phyloP scores from a whole-genome alignment of 2,888 invertebrate species.

The Coremacera marginata region DNA sequence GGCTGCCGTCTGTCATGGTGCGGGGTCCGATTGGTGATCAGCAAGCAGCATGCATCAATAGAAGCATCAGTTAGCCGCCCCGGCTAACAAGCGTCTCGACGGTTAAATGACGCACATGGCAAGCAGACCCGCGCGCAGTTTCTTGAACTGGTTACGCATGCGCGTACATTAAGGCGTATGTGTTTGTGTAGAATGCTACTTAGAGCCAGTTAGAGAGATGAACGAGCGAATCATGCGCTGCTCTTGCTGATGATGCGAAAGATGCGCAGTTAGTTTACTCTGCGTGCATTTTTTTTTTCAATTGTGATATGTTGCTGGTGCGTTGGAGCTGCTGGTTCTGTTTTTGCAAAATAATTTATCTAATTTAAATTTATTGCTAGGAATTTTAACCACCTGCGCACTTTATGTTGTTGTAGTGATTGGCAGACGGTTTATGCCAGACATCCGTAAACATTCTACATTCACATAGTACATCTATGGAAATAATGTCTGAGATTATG shows the following conservation, averaged over 20 bases:
- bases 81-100: slow-evolving; percentile 12
- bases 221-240: not conserved
- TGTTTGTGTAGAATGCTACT: slow-evolving; percentile 1
- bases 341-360: slow-evolving; percentile 24
- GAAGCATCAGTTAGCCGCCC: slow-evolving; percentile 26
- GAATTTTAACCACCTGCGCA: slow-evolving; percentile 45
- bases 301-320: slow-evolving; percentile 6
- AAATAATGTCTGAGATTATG: slow-evolving; percentile 4
- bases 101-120: not conserved
- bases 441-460: not conserved
- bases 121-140: not conserved
- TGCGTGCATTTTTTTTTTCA: not conserved
- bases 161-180: slow-evolving; percentile 50
- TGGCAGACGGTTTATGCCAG: slow-evolving; percentile 16
- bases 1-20: slow-evolving; percentile 34
- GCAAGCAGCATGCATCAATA: slow-evolving; percentile 6
- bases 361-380: slow-evolving; percentile 40
- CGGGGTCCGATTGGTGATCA: slow-evolving; percentile 39
- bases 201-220: not conserved
- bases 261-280: not conserved
- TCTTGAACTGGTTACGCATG: slow-evolving; percentile 51
- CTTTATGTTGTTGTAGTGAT: slow-evolving; percentile 22
- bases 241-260: not conserved
- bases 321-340: not conserved
- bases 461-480: not conserved